Evolutionary conservation across 2,113 vertebrate species (phyloP).

Genomic region (Heptranchias perlo): DNA sequence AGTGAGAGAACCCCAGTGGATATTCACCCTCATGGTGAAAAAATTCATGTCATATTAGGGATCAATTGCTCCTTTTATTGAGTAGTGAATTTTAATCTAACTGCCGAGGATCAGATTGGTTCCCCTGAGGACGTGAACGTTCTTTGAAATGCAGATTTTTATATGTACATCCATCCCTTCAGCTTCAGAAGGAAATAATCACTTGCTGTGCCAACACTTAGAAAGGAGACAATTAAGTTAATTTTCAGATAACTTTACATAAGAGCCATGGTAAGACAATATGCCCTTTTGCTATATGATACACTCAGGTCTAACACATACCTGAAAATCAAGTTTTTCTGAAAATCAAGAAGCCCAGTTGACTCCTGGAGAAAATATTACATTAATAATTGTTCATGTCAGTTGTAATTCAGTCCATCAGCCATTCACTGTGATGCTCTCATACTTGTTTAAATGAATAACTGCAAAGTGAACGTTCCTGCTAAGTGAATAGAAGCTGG

Average conservation of each 20-base stretch:
- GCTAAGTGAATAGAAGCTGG: neutral
- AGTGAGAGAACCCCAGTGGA: too few relatives aligned
- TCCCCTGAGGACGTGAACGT: neutral
- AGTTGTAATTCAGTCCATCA: too few relatives aligned
- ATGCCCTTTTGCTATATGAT: neutral
- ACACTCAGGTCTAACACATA: neutral
- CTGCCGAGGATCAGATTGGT: neutral
- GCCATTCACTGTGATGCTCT: neutral
- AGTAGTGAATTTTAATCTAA: neutral
- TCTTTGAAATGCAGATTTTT: conserved; percentile 32
- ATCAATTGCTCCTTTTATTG: neutral
- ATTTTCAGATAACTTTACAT: neutral
- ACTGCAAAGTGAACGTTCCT: neutral
- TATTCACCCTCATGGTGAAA: too few relatives aligned
- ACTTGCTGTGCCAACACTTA: neutral
- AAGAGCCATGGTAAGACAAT: neutral
- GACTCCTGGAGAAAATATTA: too few relatives aligned
- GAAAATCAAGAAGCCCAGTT: neutral
- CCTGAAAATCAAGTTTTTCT: neutral
- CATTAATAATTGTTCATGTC: neutral
- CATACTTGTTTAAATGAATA: neutral
- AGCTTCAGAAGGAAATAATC: neutral
- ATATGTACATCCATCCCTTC: conserved; percentile 7
- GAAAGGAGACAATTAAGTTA: neutral
- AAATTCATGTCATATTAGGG: neutral